These are phyloP conservation scores for Rhagium mordax DNA, from an alignment of 2,888 invertebrate genomes.

Conservation along the genomic window DNA sequence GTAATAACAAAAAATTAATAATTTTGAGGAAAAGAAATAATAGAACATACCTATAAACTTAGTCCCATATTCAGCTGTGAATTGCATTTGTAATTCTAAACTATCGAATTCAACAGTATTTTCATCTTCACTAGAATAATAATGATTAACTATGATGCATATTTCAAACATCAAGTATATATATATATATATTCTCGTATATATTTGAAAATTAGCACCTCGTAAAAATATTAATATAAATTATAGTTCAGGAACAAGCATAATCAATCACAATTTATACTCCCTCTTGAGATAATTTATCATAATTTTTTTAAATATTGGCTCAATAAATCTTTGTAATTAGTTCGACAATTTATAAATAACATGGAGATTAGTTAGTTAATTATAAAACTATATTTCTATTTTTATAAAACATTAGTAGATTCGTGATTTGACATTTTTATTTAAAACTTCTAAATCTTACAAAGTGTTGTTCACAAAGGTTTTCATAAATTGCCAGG, in stretches of 20 bases:
- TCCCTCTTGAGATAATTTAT: neutral
- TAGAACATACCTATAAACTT: too few species aligned
- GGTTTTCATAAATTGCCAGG: neutral
- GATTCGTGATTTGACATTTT: neutral
- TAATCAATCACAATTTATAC: neutral
- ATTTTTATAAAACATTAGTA: neutral
- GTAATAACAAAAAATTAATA: too few species aligned
- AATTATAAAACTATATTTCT: neutral
- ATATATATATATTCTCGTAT: neutral
- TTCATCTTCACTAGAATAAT: neutral
- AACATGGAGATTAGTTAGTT: neutral
- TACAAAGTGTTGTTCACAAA: neutral
- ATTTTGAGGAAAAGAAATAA: too few species aligned
- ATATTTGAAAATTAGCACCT: neutral
- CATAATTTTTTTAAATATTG: neutral
- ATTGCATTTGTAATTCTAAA: too few species aligned
- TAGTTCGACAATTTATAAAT: neutral
- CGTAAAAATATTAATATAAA: neutral
- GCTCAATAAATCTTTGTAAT: neutral
- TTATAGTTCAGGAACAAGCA: neutral
- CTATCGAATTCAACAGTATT: too few species aligned
- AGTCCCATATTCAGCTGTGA: too few species aligned
- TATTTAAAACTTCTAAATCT: neutral
- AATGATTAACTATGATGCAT: neutral
- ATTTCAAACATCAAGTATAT: neutral